Percentiles rank a stretch among this genome's conserved stretches.
phyloP scores from a whole-genome alignment of 2,888 invertebrate species.

The Vandiemenella viatica region DNA sequence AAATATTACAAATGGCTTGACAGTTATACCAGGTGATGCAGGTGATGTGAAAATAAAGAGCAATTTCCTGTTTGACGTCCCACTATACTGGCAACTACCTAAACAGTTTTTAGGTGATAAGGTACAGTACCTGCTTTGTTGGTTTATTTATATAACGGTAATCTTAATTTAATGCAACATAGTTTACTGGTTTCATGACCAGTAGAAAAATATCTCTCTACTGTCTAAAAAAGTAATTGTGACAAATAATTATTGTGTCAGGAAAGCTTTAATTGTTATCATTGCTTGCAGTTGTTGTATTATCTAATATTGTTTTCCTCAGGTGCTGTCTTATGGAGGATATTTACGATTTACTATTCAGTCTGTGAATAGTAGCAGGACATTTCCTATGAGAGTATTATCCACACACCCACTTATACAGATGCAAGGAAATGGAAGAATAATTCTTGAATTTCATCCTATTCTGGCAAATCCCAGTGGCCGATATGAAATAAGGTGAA shows the following conservation, averaged over 20 bases:
- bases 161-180: not conserved
- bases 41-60: conserved; percentile 38
- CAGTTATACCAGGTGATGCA: conserved; percentile 43
- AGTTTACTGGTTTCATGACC: no score
- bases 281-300: not conserved
- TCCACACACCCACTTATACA: conserved; percentile 63
- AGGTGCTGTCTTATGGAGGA: conserved; percentile 83
- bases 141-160: not conserved
- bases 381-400: conserved; percentile 34
- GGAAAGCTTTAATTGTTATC: no score
- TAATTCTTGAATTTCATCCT: conserved; percentile 58
- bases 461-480: conserved; percentile 27
- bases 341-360: conserved; percentile 58
- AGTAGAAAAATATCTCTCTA: no score
- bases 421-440: conserved; percentile 52
- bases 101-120: conserved; percentile 69
- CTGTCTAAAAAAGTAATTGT: no score
- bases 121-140: conserved; percentile 27
- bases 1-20: conserved; percentile 40
- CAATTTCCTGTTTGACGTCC: conserved; percentile 39
- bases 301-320: conserved; percentile 18
- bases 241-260: no score
- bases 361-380: conserved; percentile 47
- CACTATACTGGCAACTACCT: conserved; percentile 73
- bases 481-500: conserved; percentile 36